phyloP scores from a whole-genome alignment of 2,113 vertebrate species.

The Chascanopsetta lugubris region DNA sequence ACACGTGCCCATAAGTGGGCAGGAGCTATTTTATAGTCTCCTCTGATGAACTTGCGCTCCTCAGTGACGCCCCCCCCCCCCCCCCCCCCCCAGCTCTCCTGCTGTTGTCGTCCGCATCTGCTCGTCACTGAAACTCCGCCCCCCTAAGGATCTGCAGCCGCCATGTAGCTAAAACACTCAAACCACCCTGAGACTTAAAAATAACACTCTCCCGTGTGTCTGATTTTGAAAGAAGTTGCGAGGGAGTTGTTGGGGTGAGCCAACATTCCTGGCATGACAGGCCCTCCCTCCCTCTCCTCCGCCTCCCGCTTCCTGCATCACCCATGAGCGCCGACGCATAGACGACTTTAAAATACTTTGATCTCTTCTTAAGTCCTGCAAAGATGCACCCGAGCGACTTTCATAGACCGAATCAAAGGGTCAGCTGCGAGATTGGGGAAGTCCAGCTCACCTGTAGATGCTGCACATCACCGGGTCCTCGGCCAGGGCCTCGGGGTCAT shows the following conservation, averaged over 20 bases:
- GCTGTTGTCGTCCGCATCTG: constrained; percentile 22
- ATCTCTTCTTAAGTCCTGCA: no score
- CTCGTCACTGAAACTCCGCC: constrained; percentile 3
- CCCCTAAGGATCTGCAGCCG: background rate
- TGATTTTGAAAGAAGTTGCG: constrained; percentile 22
- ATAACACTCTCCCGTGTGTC: constrained; percentile 1
- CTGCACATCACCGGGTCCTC: background rate
- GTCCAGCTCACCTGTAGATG: constrained; percentile 59
- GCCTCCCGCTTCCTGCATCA: constrained; percentile 33
- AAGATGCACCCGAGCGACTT: background rate
- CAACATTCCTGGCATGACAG: constrained; percentile 64
- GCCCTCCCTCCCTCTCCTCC: background rate
- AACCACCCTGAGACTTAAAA: background rate
- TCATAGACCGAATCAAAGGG: background rate
- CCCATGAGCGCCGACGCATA: no score
- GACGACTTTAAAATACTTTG: no score
- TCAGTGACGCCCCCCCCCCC: background rate
- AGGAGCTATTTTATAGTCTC: constrained; percentile 18
- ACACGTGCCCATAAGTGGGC: background rate
- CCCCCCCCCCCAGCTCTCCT: constrained; percentile 29
- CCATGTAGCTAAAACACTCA: background rate
- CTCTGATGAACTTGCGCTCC: constrained; percentile 26
- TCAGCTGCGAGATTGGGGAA: background rate
- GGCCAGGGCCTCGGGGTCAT: background rate
- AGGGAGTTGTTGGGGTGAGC: constrained; percentile 39